phyloP scores from a whole-genome alignment of 1,140 invertebrate genomes.

The Stegodyphus dumicola region DNA sequence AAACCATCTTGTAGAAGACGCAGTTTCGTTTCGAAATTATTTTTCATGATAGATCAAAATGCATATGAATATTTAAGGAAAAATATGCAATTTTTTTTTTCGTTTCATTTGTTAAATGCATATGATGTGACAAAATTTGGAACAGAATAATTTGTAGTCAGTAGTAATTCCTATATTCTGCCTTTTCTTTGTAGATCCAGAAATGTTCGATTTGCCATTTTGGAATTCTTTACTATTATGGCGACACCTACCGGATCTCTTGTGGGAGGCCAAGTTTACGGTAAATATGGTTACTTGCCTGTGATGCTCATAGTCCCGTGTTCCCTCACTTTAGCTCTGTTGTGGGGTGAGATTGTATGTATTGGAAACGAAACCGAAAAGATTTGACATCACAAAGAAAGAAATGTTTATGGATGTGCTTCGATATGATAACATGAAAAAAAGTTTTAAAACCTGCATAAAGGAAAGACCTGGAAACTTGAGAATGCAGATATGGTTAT shows the following conservation, averaged over 20 bases:
- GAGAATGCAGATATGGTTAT: slow-evolving; percentile 41
- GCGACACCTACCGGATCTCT: slow-evolving; percentile 31
- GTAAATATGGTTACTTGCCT: slow-evolving; percentile 12
- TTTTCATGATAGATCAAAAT: no score
- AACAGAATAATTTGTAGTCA: no score
- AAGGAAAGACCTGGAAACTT: slow-evolving; percentile 38
- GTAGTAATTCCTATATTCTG: no score
- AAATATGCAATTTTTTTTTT: no score
- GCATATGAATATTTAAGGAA: no score
- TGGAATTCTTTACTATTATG: slow-evolving; percentile 49
- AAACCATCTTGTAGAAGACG: no score
- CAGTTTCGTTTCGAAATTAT: no score
- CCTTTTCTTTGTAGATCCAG: slow-evolving; percentile 19
- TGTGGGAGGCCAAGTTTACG: slow-evolving; percentile 36
- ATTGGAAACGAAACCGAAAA: slow-evolving; percentile 19
- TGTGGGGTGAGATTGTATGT: slow-evolving; percentile 43
- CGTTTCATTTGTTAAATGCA: no score
- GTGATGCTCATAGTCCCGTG: slow-evolving; percentile 16
- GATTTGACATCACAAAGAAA: slow-evolving; percentile 23
- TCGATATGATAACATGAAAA: slow-evolving; percentile 34
- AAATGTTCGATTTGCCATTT: slow-evolving; percentile 21
- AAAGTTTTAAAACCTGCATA: slow-evolving; percentile 41
- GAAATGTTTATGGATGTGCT: slow-evolving; percentile 33
- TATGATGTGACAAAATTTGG: no score
- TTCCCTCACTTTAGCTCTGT: slow-evolving; percentile 7